phyloP scores from a whole-genome alignment of 1,140 invertebrate species.

The Drosophila dunni region DNA sequence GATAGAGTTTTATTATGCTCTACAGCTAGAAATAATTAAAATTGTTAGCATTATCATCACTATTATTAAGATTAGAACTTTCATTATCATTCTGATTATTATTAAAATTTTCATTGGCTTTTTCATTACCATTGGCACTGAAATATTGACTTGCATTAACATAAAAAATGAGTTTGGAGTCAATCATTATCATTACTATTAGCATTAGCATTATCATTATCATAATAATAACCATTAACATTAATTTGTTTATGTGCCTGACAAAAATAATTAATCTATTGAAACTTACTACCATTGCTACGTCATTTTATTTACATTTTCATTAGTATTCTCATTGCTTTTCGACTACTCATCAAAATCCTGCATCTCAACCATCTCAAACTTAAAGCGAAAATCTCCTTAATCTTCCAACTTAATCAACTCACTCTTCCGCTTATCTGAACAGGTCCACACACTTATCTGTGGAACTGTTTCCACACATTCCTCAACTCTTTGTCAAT shows the following conservation, averaged over 20 bases:
- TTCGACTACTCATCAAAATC: not conserved
- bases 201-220: not conserved
- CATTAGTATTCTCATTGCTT: not conserved
- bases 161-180: no score
- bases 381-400: no score
- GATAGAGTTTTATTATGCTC: not conserved
- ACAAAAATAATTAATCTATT: no score
- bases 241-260: no score
- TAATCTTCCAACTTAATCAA: no score
- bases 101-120: not conserved
- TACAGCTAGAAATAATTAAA: no score
- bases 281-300: no score
- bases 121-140: no score
- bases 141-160: no score
- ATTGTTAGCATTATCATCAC: no score
- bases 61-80: not conserved
- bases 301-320: no score
- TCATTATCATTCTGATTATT: not conserved
- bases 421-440: not conserved
- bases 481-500: constrained; percentile 48
- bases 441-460: constrained; percentile 23
- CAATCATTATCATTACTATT: not conserved
- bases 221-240: not conserved
- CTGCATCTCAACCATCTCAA: no score
- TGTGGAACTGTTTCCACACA: constrained; percentile 35